Evolutionary conservation across 2,797 vertebrate species (phyloP), one percentile per base, ranked within the genome.

Genomic region (Sebastes iracundus): DNA sequence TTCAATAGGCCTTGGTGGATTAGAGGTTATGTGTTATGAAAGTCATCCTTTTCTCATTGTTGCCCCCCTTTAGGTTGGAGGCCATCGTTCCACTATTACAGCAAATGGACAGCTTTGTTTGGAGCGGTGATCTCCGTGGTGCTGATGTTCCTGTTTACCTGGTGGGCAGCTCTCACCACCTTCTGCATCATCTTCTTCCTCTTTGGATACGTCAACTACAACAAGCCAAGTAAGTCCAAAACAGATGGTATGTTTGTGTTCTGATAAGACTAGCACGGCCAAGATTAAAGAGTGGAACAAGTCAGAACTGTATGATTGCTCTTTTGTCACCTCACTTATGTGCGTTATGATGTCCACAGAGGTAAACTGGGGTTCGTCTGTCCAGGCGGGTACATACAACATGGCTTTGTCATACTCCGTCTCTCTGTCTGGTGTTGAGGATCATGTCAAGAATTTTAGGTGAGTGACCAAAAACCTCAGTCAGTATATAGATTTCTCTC

Each of bases 391-490:
- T 2, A 93, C 92, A 14, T 96, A 96, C 90, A 96, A 94, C 81
- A 93, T 95, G 92, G 96, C 96, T 28, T 84, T 96, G 73, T 96
- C 95, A 0, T 95, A 94, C 75, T 94, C 95, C 0, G 87, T 95
- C 18, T 93, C 89, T 67, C 91, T 96, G 23, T 90, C 87, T 2
- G 90, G 87, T 11, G 91, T 95, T 4, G 92, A 96, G 75, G 95
- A 96, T 69, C 95, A 96, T 0, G 93, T 96, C 14, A 96, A 96
- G 79, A 97, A 97, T 81, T 97, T 96, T 79, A 88, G 94, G 95
- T 96, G 27, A 80, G 76, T 16, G 3, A 13, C 59, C 33, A 1
- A 32, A 63, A 12, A 23, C 59, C n/a, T n/a, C 46, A 20, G 35
- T 28, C 55, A 22, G 28, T 38, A 49, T 32, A 20, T 3, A 33